A percentile compares a stretch with the other conserved stretches of the same genome.
These are phyloP conservation scores for Euwallacea similis DNA, from an alignment of 1,140 invertebrate species.

Conservation along the genomic window DNA sequence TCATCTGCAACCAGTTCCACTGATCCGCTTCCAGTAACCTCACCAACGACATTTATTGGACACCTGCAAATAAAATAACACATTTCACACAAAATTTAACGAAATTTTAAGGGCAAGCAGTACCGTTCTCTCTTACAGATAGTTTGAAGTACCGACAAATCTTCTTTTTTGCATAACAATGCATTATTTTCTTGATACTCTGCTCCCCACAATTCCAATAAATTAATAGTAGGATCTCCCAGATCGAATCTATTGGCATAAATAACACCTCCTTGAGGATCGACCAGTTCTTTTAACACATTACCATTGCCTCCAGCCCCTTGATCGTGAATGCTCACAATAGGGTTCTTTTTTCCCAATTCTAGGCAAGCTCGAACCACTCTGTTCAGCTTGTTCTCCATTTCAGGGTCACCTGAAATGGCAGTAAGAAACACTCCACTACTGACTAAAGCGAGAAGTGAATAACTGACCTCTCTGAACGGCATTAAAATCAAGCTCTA, in stretches of 20 bases:
- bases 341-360: conserved; percentile 79
- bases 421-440: not conserved
- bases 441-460: not conserved
- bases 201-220: conserved; percentile 94
- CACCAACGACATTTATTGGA: conserved; percentile 90
- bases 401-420: conserved; percentile 86
- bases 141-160: conserved; percentile 66
- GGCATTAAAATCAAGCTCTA: conserved; percentile 90
- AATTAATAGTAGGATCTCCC: conserved; percentile 91
- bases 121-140: conserved; percentile 81
- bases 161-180: conserved; percentile 70
- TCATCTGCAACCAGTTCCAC: conserved; percentile 67
- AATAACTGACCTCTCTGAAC: conserved; percentile 73
- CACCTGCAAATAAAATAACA: conserved; percentile 50
- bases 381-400: conserved; percentile 96
- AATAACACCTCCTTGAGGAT: conserved; percentile 90
- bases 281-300: conserved; percentile 94
- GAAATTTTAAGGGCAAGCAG: not conserved
- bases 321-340: conserved; percentile 91
- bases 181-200: conserved; percentile 98
- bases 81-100: not conserved
- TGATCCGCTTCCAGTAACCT: conserved; percentile 84
- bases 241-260: conserved; percentile 85
- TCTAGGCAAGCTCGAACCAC: conserved; percentile 92
- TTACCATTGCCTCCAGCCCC: conserved; percentile 98